Conservation (phyloP, 2,888 invertebrate species). For the Drosophila mettleri region DNA sequence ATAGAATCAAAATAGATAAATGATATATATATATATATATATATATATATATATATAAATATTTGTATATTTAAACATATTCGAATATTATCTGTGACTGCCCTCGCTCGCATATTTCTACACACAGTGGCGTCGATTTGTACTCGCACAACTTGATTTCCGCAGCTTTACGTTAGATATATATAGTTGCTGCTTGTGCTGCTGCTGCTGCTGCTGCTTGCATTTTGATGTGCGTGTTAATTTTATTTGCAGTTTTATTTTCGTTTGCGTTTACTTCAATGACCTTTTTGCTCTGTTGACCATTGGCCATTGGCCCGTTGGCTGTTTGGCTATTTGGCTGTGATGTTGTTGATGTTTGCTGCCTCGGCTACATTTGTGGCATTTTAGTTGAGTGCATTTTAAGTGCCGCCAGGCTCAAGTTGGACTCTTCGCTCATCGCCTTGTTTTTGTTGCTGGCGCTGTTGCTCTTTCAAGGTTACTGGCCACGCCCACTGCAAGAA, state of each 20-base stretch:
- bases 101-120: background rate
- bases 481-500: slow-evolving; percentile 20
- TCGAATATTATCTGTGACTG: background rate
- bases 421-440: background rate
- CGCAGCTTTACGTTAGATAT: background rate
- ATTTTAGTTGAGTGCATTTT: slow-evolving; percentile 70
- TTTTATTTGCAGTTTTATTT: slow-evolving; percentile 67
- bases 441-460: background rate
- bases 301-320: slow-evolving; percentile 36
- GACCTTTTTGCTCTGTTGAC: slow-evolving; percentile 55
- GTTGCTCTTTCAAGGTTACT: slow-evolving; percentile 49
- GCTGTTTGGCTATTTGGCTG: slow-evolving; percentile 27
- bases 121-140: background rate
- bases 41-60: too few relatives aligned
- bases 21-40: too few relatives aligned
- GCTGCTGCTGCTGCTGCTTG: slow-evolving; percentile 5
- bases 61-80: too few relatives aligned
- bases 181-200: background rate
- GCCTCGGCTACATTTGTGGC: slow-evolving; percentile 56
- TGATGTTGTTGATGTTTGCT: slow-evolving; percentile 49
- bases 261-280: slow-evolving; percentile 56
- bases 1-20: too few relatives aligned
- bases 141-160: background rate
- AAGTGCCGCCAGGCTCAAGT: slow-evolving; percentile 47
- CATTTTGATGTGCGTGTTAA: slow-evolving; percentile 63